Conservation (phyloP, 2,113 vertebrate genomes). For the Syngnathus floridae region DNA sequence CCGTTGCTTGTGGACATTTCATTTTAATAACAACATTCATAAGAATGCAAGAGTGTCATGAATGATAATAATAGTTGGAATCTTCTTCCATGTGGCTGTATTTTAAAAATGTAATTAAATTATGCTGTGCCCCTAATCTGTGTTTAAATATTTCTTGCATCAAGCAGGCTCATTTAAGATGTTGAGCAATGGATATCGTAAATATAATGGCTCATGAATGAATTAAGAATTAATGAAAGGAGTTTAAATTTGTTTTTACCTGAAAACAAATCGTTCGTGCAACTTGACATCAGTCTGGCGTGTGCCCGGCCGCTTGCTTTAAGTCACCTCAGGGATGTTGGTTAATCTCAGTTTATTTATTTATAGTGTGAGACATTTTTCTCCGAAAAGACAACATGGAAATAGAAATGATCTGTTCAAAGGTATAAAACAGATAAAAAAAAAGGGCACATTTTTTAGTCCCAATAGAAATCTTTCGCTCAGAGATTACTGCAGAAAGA, state of each 20-base stretch:
- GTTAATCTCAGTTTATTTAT: too few species aligned
- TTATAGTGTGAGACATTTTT: too few species aligned
- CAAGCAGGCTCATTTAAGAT: conserved; percentile 1
- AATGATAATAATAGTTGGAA: neutral
- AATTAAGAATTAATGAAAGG: neutral
- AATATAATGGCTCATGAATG: conserved; percentile 1
- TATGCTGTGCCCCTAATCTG: neutral
- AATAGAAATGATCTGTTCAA: too few species aligned
- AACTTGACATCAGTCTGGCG: neutral
- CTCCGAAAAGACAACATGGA: too few species aligned
- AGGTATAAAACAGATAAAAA: too few species aligned
- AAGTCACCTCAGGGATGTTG: neutral
- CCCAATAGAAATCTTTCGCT: too few species aligned
- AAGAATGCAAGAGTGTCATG: neutral
- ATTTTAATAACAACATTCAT: conserved; percentile 6
- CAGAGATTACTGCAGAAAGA: too few species aligned
- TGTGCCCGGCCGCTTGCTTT: neutral
- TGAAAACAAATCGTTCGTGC: neutral
- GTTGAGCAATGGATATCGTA: conserved; percentile 1
- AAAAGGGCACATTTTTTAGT: too few species aligned
- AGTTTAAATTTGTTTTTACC: neutral
- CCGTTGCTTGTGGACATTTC: neutral
- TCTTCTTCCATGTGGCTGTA: neutral
- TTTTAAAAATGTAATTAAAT: conserved; percentile 6
- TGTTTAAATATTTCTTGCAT: conserved; percentile 6